Evolutionary conservation across 2,888 invertebrate species (phyloP).

Genomic region (Habrosyne pyritoides): DNA sequence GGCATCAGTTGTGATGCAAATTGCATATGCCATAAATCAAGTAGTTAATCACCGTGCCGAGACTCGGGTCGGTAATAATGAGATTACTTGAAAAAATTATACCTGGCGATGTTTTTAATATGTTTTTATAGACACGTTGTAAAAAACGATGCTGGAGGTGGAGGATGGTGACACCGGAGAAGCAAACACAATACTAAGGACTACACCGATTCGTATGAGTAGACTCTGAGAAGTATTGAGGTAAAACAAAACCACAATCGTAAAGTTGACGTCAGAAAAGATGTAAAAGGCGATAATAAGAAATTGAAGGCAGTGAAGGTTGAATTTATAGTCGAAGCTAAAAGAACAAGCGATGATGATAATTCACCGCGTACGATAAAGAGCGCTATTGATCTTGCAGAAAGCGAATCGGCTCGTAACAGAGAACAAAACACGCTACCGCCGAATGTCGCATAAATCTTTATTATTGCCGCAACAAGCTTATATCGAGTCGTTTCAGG

Average conservation of each 20-base stretch:
- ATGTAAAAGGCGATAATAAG: constrained; percentile 75
- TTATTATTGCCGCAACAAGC: constrained; percentile 83
- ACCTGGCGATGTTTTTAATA: constrained; percentile 51
- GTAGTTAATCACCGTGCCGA: constrained; percentile 76
- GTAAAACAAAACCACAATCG: constrained; percentile 51
- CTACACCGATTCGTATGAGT: constrained; percentile 10
- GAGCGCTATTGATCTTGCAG: constrained; percentile 80
- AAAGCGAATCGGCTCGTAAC: constrained; percentile 81
- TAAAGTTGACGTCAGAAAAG: constrained; percentile 55
- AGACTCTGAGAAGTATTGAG: constrained; percentile 37
- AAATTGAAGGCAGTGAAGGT: constrained; percentile 61
- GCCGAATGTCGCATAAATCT: constrained; percentile 82
- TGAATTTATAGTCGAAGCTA: constrained; percentile 67
- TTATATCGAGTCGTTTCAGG: constrained; percentile 79
- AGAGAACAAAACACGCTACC: constrained; percentile 82
- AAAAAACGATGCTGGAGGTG: constrained; percentile 40
- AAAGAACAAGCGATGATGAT: constrained; percentile 71
- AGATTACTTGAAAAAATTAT: constrained; percentile 79
- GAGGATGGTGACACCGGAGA: constrained; percentile 31
- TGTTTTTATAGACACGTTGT: constrained; percentile 39
- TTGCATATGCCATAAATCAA: constrained; percentile 82
- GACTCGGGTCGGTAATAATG: constrained; percentile 71
- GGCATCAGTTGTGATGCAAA: constrained; percentile 77
- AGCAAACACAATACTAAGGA: constrained; percentile 21
- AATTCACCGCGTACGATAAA: constrained; percentile 78